A percentile compares a stretch with the other conserved stretches of the same genome.
Conservation (phyloP, 2,888 invertebrate genomes). For the Scaptomyza caliginosa region DNA sequence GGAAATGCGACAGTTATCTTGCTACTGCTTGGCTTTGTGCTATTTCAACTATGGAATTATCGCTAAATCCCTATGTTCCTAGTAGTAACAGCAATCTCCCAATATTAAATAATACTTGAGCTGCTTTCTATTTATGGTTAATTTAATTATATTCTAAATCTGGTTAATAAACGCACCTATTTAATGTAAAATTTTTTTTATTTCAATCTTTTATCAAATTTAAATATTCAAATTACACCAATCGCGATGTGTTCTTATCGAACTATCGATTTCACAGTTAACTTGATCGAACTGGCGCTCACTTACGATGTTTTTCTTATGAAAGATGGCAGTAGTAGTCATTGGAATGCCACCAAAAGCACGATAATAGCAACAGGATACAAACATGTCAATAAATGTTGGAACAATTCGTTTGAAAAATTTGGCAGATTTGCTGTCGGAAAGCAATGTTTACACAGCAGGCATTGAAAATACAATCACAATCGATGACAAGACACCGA, state of each 20-base stretch:
- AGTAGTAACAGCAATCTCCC: not conserved
- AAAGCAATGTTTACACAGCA: not conserved
- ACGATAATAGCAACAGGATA: conserved; percentile 1
- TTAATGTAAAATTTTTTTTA: not conserved
- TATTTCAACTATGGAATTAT: conserved; percentile 62
- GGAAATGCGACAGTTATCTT: conserved; percentile 57
- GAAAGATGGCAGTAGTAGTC: not conserved
- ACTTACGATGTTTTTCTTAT: not conserved
- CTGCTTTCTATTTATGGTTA: conserved; percentile 20
- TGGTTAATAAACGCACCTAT: conserved; percentile 9
- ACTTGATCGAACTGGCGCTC: not conserved
- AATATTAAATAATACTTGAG: conserved; percentile 15
- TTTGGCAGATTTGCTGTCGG: conserved; percentile 40
- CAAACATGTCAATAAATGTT: conserved; percentile 31
- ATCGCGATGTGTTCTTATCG: not conserved
- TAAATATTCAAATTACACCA: not conserved
- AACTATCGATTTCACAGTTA: conserved; percentile 2
- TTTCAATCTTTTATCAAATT: too few relatives aligned
- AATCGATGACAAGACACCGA: conserved; percentile 36
- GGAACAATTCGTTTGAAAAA: conserved; percentile 59
- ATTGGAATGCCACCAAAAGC: not conserved
- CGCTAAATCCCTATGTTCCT: conserved; percentile 17
- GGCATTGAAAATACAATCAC: not conserved
- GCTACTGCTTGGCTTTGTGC: conserved; percentile 63
- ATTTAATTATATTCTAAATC: conserved; percentile 9